Conservation (phyloP, 2,888 invertebrate species). For the Horisme vitalbata region DNA sequence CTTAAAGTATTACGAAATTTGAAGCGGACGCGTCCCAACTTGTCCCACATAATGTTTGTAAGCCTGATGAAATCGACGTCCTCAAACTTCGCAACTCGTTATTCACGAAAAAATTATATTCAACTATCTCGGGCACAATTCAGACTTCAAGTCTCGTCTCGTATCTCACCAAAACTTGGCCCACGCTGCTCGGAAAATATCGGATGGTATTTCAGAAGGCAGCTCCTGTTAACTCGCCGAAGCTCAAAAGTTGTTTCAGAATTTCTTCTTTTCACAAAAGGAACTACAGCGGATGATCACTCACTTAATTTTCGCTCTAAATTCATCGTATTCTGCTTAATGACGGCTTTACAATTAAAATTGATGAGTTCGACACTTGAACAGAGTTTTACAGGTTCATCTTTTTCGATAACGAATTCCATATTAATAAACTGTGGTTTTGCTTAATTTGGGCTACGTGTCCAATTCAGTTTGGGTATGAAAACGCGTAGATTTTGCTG, state of each 20-base stretch:
- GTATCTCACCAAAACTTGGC: slow-evolving; percentile 46
- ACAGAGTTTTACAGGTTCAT: slow-evolving; percentile 26
- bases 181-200: slow-evolving; percentile 53
- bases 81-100: slow-evolving; percentile 59
- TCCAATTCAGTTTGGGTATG: slow-evolving; percentile 18
- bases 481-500: slow-evolving; percentile 9
- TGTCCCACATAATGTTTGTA: slow-evolving; percentile 65
- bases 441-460: slow-evolving; percentile 27
- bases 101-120: slow-evolving; percentile 53
- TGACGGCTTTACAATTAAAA: slow-evolving; percentile 34
- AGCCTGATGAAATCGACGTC: slow-evolving; percentile 62
- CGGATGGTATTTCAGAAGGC: slow-evolving; percentile 59
- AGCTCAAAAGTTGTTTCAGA: slow-evolving; percentile 55
- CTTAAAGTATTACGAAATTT: slow-evolving; percentile 76
- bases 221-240: slow-evolving; percentile 51
- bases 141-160: slow-evolving; percentile 22
- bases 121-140: slow-evolving; percentile 44
- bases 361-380: slow-evolving; percentile 33
- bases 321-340: slow-evolving; percentile 34
- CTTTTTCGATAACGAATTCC: slow-evolving; percentile 29
- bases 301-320: slow-evolving; percentile 39
- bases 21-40: slow-evolving; percentile 58
- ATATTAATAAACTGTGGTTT: slow-evolving; percentile 32
- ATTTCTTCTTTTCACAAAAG: slow-evolving; percentile 37
- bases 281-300: slow-evolving; percentile 35